phyloP scores from a whole-genome alignment of 2,888 invertebrate species.

The Ophioninae sp. region DNA sequence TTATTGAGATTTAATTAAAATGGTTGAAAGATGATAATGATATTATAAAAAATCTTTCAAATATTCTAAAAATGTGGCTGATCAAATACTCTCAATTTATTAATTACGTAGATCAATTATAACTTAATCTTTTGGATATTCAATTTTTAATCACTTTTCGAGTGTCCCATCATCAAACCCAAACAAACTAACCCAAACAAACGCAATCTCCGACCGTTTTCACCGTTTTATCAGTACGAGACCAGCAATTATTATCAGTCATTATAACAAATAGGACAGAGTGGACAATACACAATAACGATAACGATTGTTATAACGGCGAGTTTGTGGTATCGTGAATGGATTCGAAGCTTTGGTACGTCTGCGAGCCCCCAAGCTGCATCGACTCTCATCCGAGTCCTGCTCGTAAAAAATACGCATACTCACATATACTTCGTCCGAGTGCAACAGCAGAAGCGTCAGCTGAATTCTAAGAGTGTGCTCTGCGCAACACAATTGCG shows the following conservation, averaged over 20 bases:
- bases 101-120: no score
- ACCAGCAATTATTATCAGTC: not conserved
- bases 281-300: not conserved
- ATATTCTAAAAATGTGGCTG: no score
- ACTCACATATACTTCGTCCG: conserved; percentile 36
- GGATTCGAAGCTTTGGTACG: conserved; percentile 35
- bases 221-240: not conserved
- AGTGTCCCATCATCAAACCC: no score
- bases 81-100: no score
- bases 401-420: conserved; percentile 25
- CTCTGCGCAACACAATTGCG: conserved; percentile 16
- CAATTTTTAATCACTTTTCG: no score
- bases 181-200: no score
- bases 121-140: no score
- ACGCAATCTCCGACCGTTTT: no score
- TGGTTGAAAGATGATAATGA: no score
- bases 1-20: no score
- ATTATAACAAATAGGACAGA: not conserved
- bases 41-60: no score
- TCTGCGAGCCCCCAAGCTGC: conserved; percentile 33
- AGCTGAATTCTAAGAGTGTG: conserved; percentile 32
- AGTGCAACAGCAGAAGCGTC: conserved; percentile 37
- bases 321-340: conserved; percentile 1
- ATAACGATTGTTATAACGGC: conserved; percentile 7
- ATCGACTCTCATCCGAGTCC: conserved; percentile 6